Conservation (phyloP, 2,888 invertebrate species). For the Himalopsyche tibetana region DNA sequence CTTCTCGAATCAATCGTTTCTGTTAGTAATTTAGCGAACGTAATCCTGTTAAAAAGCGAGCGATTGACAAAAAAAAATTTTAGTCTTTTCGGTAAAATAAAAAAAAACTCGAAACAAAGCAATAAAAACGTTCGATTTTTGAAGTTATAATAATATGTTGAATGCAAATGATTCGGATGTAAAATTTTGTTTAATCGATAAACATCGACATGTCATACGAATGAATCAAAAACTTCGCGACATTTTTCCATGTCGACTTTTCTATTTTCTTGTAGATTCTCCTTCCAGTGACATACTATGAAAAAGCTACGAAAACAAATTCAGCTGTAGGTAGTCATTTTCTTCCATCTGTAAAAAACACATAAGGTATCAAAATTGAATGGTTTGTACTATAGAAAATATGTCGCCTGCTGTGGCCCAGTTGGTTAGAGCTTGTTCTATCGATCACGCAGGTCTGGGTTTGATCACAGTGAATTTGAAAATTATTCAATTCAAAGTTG, state of each 20-base stretch:
- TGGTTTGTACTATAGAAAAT: too few species aligned
- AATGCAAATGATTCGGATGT: neutral
- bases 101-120: neutral
- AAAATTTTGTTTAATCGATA: slow-evolving; percentile 20
- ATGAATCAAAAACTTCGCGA: slow-evolving; percentile 22
- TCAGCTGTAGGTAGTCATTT: neutral
- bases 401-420: too few species aligned
- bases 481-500: too few species aligned
- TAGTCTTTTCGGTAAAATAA: neutral
- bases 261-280: neutral
- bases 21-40: neutral
- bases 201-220: slow-evolving; percentile 9
- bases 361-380: too few species aligned
- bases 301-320: neutral
- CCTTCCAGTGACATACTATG: neutral
- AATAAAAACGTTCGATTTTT: neutral
- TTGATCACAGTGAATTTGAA: too few species aligned
- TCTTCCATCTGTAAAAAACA: neutral
- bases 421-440: too few species aligned
- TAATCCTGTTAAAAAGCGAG: too few species aligned
- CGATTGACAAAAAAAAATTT: neutral
- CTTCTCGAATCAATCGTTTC: neutral
- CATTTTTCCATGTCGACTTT: neutral
- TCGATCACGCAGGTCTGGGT: too few species aligned
- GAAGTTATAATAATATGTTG: neutral